Evolutionary conservation across 2,888 invertebrate species (phyloP), one percentile per base, ranked within the genome.

Genomic region (Melanostoma scalare): DNA sequence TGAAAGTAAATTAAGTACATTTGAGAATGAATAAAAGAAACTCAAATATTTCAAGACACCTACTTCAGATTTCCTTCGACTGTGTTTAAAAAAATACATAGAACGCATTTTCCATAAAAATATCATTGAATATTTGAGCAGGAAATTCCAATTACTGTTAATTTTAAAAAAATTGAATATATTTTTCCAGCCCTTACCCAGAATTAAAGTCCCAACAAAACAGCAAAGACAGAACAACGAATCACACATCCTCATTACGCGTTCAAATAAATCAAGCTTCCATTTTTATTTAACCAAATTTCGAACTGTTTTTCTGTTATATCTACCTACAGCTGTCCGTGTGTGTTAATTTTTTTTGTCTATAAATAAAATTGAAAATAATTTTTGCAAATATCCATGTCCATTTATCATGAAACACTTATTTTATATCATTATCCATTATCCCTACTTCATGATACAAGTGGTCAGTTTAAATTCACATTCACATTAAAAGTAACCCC

Each of bases 381-480:
- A 60, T 60, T 44, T 40, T 35, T 60, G 8, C 33, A 60, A 58
- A 31, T 36, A 44, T 77, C 74, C 55, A 80, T 52, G 44, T 36
- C 53, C 67, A 50, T 73, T 36, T 44, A 79, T 67, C 55, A 71
- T 72, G 68, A 71, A 74, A 50, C 75, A 79, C 84, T 84, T 79
- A 79, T 74, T 79, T 75, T 60, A 79, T 74, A 71, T 78, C 55
- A 75, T 74, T 84, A 72, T 79, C 74, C 68, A 84, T 79, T 84
- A 84, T 74, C 74, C 63, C 63, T 69, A 84, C 58, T 74, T 55
- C 84, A 75, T 75, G 69, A 71, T 79, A 65, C 74, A 67, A 60
- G 73, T 53, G 79, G 84, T 84, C 78, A 60, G 65, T 84, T 79
- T 65, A 84, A 79, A 79, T 56, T 79, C 67, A 44, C 79, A 67